These are phyloP conservation scores for Cranoglanis bouderius DNA, from an alignment of 2,113 vertebrate species.

Conservation along the genomic window DNA sequence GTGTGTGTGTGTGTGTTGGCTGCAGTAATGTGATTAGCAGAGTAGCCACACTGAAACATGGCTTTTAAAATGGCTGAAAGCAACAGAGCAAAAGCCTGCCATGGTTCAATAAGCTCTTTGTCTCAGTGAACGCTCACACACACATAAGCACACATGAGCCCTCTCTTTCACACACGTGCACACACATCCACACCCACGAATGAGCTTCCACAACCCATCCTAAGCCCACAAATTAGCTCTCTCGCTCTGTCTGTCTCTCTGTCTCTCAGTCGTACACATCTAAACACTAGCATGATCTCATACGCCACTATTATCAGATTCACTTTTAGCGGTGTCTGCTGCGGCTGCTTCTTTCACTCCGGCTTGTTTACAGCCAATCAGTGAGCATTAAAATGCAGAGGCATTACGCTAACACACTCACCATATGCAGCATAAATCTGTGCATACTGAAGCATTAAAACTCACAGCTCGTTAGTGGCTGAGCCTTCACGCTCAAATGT, in stretches of 20 bases:
- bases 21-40: slow-evolving; percentile 57
- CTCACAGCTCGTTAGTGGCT: background rate
- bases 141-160: slow-evolving; percentile 17
- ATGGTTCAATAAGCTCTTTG: slow-evolving; percentile 70
- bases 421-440: background rate
- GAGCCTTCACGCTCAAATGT: background rate
- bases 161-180: background rate
- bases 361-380: background rate
- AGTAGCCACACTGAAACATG: slow-evolving; percentile 56
- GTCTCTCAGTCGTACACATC: background rate
- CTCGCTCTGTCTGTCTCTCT: background rate
- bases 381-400: slow-evolving; percentile 21
- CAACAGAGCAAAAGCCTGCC: slow-evolving; percentile 33
- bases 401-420: background rate
- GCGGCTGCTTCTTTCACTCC: background rate
- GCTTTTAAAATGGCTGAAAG: slow-evolving; percentile 62
- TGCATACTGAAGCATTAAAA: slow-evolving; percentile 18
- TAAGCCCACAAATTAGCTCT: background rate
- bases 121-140: slow-evolving; percentile 55
- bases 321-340: background rate
- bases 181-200: slow-evolving; percentile 8
- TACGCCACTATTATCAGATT: background rate
- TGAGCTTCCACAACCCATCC: background rate
- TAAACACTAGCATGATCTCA: background rate
- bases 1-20: slow-evolving; percentile 1